phyloP scores from a whole-genome alignment of 2,797 vertebrate genomes.

The Parauchenoglanis ngamensis region DNA sequence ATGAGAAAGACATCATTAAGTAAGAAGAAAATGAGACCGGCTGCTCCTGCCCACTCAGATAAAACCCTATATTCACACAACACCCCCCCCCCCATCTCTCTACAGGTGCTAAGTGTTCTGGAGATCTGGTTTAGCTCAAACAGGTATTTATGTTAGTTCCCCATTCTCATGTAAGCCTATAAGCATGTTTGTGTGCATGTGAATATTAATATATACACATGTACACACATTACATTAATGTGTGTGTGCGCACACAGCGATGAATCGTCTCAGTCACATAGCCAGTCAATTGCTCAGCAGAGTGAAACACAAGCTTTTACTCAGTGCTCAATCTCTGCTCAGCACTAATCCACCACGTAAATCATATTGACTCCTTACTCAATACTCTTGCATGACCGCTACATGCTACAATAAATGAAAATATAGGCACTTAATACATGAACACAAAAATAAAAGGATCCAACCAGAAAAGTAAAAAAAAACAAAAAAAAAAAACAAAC shows the following conservation, averaged over 20 bases:
- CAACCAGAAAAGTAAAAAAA: neutral
- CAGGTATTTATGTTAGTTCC: slow-evolving; percentile 31
- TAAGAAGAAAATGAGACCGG: neutral
- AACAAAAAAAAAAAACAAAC: neutral
- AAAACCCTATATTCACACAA: neutral
- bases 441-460: neutral
- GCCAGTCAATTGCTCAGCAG: slow-evolving; percentile 21
- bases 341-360: slow-evolving; percentile 17
- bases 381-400: neutral
- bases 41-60: neutral
- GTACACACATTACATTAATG: neutral
- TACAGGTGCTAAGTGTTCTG: neutral
- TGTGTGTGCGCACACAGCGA: neutral
- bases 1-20: neutral
- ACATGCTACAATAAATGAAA: neutral
- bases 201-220: neutral
- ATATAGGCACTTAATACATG: neutral
- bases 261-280: slow-evolving; percentile 9
- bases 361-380: slow-evolving; percentile 3
- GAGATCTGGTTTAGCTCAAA: slow-evolving; percentile 10
- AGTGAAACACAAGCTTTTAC: slow-evolving; percentile 26
- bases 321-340: slow-evolving; percentile 12
- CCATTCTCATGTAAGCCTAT: neutral
- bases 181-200: neutral
- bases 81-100: neutral